These are phyloP conservation scores for Drosophila barbarae DNA, from an alignment of 2,888 invertebrate species.

Conservation along the genomic window DNA sequence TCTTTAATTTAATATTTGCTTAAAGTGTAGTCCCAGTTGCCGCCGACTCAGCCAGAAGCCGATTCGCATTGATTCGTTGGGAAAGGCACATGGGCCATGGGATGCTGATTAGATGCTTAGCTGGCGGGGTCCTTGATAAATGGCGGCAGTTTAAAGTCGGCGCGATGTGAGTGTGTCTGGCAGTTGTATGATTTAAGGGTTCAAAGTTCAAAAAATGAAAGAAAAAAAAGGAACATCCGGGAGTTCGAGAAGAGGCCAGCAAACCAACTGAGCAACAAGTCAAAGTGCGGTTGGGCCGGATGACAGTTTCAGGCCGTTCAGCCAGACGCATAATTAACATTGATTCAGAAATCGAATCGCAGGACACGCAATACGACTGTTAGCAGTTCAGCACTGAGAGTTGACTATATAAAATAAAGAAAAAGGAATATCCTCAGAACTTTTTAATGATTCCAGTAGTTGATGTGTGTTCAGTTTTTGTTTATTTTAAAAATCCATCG, in stretches of 20 bases:
- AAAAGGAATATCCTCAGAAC: background rate
- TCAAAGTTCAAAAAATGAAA: constrained; percentile 44
- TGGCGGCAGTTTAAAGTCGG: constrained; percentile 53
- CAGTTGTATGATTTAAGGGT: constrained; percentile 59
- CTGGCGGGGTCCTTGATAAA: constrained; percentile 53
- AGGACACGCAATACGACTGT: background rate
- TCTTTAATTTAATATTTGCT: background rate
- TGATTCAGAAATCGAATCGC: constrained; percentile 25
- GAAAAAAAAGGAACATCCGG: background rate
- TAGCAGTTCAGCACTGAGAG: background rate
- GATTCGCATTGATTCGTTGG: constrained; percentile 67
- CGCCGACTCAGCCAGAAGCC: constrained; percentile 34
- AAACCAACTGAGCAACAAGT: constrained; percentile 47
- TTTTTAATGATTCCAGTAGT: background rate
- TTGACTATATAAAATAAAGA: background rate
- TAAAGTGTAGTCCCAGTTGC: constrained; percentile 58
- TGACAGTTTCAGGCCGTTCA: constrained; percentile 29
- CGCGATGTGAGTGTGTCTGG: constrained; percentile 25
- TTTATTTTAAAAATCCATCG: background rate
- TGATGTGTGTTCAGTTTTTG: background rate
- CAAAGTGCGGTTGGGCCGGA: constrained; percentile 2
- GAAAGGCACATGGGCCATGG: constrained; percentile 60
- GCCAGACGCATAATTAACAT: constrained; percentile 67
- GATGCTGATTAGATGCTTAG: constrained; percentile 64
- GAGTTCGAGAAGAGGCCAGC: background rate